Base-by-base conservation (phyloP, 2,888 invertebrate species). In the Sepiola atlantica region DNA sequence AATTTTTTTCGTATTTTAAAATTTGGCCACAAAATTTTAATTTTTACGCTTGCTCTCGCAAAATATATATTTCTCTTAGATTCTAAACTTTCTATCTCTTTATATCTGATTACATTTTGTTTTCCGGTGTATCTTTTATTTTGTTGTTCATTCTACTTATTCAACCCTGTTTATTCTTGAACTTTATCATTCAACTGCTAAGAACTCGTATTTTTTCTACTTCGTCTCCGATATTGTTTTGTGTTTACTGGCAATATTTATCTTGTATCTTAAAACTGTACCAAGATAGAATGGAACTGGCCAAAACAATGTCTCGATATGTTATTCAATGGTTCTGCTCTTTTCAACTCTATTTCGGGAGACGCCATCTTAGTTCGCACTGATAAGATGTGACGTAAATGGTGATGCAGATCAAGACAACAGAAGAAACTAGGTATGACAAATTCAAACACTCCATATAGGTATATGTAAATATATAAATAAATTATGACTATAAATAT, bases 321-420 rank as follows among this genome's bases (percentile, higher is more conserved):
- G 77, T 77, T 77, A 77, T 77, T 77, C 77, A 10, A n/a, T 77
- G 45, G 77, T 77, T 77, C n/a, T 77, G n/a, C 16, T 77, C 77
- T 77, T 77, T 20, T 32, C 14, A 32, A n/a, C 77, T 77, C 77
- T 77, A 77, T 77, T 77, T 77, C 32, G n/a, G 77, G 77, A 77
- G 77, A 32, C 77, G 32, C 77, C 77, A 77, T 77, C n/a, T 77
- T 77, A n/a, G n/a, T 77, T 77, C n/a, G 12, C n/a, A 12, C 77
- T 77, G 77, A 77, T 77, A 77, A 77, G 77, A 77, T 77, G 77
- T 77, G 77, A 77, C 77, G 77, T 77, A 32, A 77, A 77, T 14
- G 16, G n/a, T 77, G 77, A 77, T 77, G 77, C n/a, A n/a, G 16
- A 16, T 77, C n/a, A 12, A 77, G 77, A 77, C 77, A 77, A 77